Evolutionary conservation across 2,888 invertebrate genomes (phyloP), one percentile per base, ranked within the genome.

Genomic region (Amorpha juglandis): DNA sequence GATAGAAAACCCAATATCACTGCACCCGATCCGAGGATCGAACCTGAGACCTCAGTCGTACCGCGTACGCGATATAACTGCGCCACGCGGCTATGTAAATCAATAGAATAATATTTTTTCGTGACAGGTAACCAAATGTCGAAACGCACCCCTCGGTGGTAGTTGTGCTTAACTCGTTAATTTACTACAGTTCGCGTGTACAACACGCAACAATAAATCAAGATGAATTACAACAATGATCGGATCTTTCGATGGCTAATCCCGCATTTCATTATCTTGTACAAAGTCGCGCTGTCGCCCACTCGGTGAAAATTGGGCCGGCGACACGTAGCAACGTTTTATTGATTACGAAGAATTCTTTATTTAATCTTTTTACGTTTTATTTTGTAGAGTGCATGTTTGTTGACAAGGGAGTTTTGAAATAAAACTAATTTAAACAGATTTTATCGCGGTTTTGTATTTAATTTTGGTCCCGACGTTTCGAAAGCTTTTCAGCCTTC

Each of bases 191-290:
- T 82, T 82, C 76, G 80, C 80, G 79, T 78, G 78, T 78, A 73
- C 70, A 74, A 85, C 88, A 89, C 87, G 86, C 86, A 79, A 83
- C 81, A 70, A 83, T 91, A 91, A 91, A 91, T 92, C 91, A 88
- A 82, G 86, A 89, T 88, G 89, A 92, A 87, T 87, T 89, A 90
- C 86, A 82, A 85, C 88, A 86, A 85, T 86, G 88, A 88, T 90
- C 79, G 80, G 79, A 89, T 86, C 86, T 85, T 86, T 86, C 79
- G 82, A 85, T 82, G 82, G 82, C 80, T 83, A 80, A 85, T 86
- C 79, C 78, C 71, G 81, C 79, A 84, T 88, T 70, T 86, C 78
- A 86, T 86, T 84, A 82, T 81, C 75, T 77, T 78, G 79, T 83
- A 85, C 82, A 76, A 84, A 81, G 81, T 84, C 73, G 82, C 73